These are phyloP conservation scores for Hypothenemus hampei DNA, from an alignment of 1,140 invertebrate genomes.

Conservation along the genomic window DNA sequence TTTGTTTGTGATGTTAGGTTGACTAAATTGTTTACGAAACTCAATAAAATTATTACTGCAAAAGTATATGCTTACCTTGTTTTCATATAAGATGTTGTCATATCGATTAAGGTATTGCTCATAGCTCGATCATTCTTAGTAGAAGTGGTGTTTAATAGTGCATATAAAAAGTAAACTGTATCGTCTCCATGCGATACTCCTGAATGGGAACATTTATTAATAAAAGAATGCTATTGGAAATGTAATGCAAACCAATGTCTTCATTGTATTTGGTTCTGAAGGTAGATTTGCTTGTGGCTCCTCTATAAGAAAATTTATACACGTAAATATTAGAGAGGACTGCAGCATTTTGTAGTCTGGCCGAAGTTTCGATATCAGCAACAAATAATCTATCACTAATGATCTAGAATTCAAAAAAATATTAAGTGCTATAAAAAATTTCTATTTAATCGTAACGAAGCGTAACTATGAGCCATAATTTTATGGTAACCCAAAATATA, in stretches of 20 bases:
- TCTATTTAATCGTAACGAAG: too few relatives aligned
- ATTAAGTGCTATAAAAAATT: not conserved
- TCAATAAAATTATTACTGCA: slow-evolving; percentile 3
- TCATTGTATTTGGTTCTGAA: slow-evolving; percentile 12
- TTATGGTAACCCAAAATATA: too few relatives aligned
- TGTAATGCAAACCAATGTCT: slow-evolving; percentile 31
- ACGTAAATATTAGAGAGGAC: slow-evolving; percentile 55
- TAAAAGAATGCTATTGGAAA: not conserved
- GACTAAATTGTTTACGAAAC: slow-evolving; percentile 14
- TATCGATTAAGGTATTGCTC: slow-evolving; percentile 28
- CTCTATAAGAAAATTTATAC: slow-evolving; percentile 53
- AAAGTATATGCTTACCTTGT: slow-evolving; percentile 33
- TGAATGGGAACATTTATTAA: not conserved
- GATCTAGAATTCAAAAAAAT: slow-evolving; percentile 42
- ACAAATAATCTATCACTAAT: slow-evolving; percentile 57
- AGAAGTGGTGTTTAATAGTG: slow-evolving; percentile 25
- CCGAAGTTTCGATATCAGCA: slow-evolving; percentile 51
- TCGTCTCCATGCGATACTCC: slow-evolving; percentile 37
- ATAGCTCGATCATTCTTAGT: slow-evolving; percentile 32
- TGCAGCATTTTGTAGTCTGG: slow-evolving; percentile 50
- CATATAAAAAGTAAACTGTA: slow-evolving; percentile 33
- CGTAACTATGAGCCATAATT: too few relatives aligned
- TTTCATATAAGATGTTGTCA: slow-evolving; percentile 30
- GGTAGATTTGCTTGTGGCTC: slow-evolving; percentile 32
- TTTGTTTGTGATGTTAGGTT: slow-evolving; percentile 18